A percentile compares a stretch with the other conserved stretches of the same genome.
Conservation (phyloP, 2,797 vertebrate species). For the Cottoperca gobio region DNA sequence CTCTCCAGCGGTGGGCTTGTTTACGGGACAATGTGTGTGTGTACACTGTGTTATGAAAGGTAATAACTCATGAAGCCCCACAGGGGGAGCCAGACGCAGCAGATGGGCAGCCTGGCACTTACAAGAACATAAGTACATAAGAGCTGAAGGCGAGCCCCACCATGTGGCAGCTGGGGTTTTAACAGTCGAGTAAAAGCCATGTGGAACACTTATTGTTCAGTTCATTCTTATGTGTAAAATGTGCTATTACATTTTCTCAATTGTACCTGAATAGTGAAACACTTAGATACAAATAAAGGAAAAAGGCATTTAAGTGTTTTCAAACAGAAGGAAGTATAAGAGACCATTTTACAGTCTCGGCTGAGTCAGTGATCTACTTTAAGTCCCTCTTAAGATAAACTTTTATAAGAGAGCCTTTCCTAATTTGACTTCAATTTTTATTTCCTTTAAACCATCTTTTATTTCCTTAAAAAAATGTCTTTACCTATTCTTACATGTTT, state of each 20-base stretch:
- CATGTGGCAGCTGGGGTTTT: constrained; percentile 75
- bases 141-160: constrained; percentile 75
- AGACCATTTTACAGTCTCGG: too few species aligned
- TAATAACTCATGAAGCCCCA: constrained; percentile 71
- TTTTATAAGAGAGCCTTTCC: too few species aligned
- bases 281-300: neutral
- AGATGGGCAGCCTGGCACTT: constrained; percentile 58
- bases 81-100: constrained; percentile 76
- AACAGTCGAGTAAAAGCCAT: constrained; percentile 47
- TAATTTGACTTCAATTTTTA: too few species aligned
- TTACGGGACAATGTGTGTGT: constrained; percentile 47
- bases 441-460: too few species aligned
- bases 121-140: neutral
- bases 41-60: constrained; percentile 40
- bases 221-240: constrained; percentile 6
- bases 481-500: too few species aligned
- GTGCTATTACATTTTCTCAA: neutral
- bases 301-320: neutral
- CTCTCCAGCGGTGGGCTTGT: constrained; percentile 50
- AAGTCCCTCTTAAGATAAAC: too few species aligned
- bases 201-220: constrained; percentile 33
- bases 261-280: neutral
- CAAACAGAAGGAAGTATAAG: neutral
- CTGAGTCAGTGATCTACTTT: too few species aligned
- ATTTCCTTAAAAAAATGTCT: too few species aligned